Base-by-base conservation (phyloP, 2,888 invertebrate genomes). In the Acanthococcus lagerstroemiae region DNA sequence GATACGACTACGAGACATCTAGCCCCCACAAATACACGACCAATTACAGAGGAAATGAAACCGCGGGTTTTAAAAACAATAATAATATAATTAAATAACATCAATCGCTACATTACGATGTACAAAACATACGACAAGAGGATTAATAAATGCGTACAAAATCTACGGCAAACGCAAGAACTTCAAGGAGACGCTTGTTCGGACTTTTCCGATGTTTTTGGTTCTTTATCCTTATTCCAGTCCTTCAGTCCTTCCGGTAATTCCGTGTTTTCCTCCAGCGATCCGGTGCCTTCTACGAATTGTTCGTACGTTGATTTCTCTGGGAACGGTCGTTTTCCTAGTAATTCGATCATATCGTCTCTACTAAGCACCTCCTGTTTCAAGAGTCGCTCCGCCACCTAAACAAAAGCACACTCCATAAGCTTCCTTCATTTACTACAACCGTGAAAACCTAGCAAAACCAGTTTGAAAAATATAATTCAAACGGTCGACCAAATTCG, bases 301-400 rank as follows among this genome's bases (percentile, higher is more conserved):
- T 99, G 92, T 77, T 99, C 99, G 74, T 99, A 99, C 9, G 97
- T 97, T 15, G 96, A 95, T 79, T 97, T 97, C 77, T 99, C 99
- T 12, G 88, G 88, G 83, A 99, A 99, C 0, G 99, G 99, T 71
- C 99, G 80, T 25, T 84, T 82, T 0, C 99, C 99, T 55, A 99
- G 80, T 37, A 99, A 78, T 76, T 96, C 95, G 69, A 97, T 90
- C 95, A 99, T 95, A 75, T 99, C 99, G 55, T 95, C 93, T 69
- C 97, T 85, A 74, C 90, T 91, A 57, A 99, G 80, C 71, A 96
- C 87, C 79, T 99, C 99, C 74, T 95, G 90, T 74, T 94, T 90
- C 67, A 99, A 78, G 69, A 99, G 80, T 68, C 95, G 81, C 74
- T 90, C 88, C 0, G 90, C 90, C 0, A 90, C 88, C 79, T 79